Evolutionary conservation across 1,140 invertebrate species (phyloP), one percentile per base, ranked within the genome.

Genomic region (Cardiocondyla obscurior): DNA sequence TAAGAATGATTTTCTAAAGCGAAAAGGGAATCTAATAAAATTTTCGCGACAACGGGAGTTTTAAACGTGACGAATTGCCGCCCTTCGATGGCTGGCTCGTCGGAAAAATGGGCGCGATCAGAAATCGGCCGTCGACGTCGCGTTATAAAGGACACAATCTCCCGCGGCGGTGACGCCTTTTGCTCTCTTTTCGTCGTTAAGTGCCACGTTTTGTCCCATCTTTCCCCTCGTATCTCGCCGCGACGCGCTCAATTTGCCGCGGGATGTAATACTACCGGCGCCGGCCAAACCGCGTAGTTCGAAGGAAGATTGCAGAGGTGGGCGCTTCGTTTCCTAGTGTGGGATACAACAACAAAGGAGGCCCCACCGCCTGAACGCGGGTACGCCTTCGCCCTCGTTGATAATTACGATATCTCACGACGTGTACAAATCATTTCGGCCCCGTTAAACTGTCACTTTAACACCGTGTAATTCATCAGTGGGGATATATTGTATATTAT

Each of bases 391-490:
- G 46, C 62, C 36, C 19, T 69, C 49, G 74, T 79, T 79, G 62
- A 79, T 79, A 69, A 79, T 79, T 79, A 79, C 62, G 74, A 79
- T 79, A 79, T 79, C 46, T 69, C 49, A 33, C 69, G 62, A 79
- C 74, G 49, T 67, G 74, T 79, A 79, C 74, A 79, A 79, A 79
- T 79, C 74, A 79, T 79, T 76, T 69, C 33, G 62, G 46, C 65
- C 62, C 74, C 49, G 74, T 79, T 69, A 67, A 79, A 79, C 74
- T 79, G 62, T 79, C 74, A 69, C 62, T 67, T 79, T 79, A 79
- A 69, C 74, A 36, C 33, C 46, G 49, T 30, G 25, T 53, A 69
- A 79, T 79, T 79, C 62, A 79, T 79, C 49, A 79, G 65, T 14
- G 25, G 30, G 62, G 36, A 69, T 67, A 67, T 77, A 55, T 67